Conservation (phyloP, 35 echinoderm and acorn worm genomes). For the Diadema setosum region DNA sequence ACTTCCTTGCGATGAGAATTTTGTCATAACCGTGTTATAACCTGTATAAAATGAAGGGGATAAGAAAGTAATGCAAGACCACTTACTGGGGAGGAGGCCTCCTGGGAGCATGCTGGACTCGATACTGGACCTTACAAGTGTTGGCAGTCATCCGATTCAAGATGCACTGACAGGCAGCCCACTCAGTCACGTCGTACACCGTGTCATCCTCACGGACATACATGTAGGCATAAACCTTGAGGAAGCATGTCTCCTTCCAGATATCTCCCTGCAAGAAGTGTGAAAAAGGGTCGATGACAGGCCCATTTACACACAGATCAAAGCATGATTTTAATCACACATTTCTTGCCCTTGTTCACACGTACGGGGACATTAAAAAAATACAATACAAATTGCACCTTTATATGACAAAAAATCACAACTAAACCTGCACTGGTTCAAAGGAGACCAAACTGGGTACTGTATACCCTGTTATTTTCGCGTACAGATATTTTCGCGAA, state of each 20-base stretch:
- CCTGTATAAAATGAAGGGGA: too few species aligned
- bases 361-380: too few species aligned
- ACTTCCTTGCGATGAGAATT: too few species aligned
- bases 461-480: too few species aligned
- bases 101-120: too few species aligned
- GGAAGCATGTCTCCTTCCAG: constrained; percentile 41
- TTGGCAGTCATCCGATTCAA: constrained; percentile 10
- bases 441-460: neutral
- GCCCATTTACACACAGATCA: neutral
- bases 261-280: constrained; percentile 46
- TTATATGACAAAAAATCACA: neutral
- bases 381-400: neutral
- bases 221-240: constrained; percentile 42
- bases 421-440: neutral
- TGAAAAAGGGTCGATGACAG: neutral
- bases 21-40: too few species aligned
- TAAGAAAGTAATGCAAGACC: too few species aligned
- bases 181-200: constrained; percentile 67
- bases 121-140: constrained; percentile 14
- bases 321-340: neutral
- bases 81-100: too few species aligned
- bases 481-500: too few species aligned
- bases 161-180: constrained; percentile 68
- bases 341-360: too few species aligned
- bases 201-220: constrained; percentile 33